Evolutionary conservation across 30 jellyfish, hydroid and myxozoan genomes (phyloP).

Genomic region (Aurelia sp.): DNA sequence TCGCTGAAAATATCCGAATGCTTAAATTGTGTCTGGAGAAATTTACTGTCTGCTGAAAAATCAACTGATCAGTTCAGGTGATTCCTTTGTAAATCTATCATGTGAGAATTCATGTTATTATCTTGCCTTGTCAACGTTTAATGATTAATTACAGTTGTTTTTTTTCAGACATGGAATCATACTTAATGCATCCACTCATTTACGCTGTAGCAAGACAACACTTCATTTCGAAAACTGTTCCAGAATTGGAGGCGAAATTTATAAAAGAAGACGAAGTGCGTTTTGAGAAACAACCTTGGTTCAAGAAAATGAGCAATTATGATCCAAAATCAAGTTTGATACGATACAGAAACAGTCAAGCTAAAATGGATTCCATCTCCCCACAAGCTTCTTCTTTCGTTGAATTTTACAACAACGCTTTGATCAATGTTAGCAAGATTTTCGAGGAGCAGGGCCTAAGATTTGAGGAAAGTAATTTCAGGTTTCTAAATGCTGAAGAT

Average conservation of each 20-base stretch:
- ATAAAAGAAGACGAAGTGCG: slow-evolving; percentile 37
- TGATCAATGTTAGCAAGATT: slow-evolving; percentile 67
- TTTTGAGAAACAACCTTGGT: slow-evolving; percentile 80
- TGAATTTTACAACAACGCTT: slow-evolving; percentile 56
- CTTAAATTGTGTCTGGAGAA: too few species aligned
- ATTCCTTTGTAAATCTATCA: too few species aligned
- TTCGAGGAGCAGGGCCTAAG: slow-evolving; percentile 9
- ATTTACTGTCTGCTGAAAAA: too few species aligned
- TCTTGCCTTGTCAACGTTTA: too few species aligned
- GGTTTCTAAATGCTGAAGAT: slow-evolving; percentile 31
- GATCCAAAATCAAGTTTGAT: slow-evolving; percentile 67
- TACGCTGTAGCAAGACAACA: slow-evolving; percentile 93
- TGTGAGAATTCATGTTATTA: too few species aligned
- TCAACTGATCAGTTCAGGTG: too few species aligned
- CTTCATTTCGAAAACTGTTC: slow-evolving; percentile 68
- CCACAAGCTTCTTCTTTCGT: slow-evolving; percentile 24
- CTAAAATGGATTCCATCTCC: slow-evolving; percentile 13
- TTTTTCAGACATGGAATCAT: slow-evolving; percentile 71
- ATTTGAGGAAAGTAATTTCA: slow-evolving; percentile 14
- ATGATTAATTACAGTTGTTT: neutral
- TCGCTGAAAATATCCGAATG: too few species aligned
- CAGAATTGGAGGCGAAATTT: slow-evolving; percentile 61
- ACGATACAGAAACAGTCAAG: slow-evolving; percentile 50
- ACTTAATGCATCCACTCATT: slow-evolving; percentile 94
- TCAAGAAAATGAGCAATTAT: slow-evolving; percentile 70